A percentile compares a stretch with the other conserved stretches of the same genome.
phyloP scores from a whole-genome alignment of 2,888 invertebrate species.

The Opisthograptis luteolata region DNA sequence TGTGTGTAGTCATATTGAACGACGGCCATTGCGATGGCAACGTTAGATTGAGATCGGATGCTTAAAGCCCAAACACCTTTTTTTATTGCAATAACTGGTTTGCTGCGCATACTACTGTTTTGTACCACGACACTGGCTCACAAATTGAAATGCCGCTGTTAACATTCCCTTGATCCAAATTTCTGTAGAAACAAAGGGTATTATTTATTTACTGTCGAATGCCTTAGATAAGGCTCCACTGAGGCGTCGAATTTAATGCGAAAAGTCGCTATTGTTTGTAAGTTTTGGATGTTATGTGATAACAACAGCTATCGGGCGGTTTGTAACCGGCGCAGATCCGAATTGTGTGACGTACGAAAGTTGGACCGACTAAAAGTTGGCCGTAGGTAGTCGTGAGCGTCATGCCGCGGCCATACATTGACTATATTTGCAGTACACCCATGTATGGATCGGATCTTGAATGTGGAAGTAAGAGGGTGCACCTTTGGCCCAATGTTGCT shows the following conservation, averaged over 20 bases:
- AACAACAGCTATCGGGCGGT: slow-evolving; percentile 13
- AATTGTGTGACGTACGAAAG: slow-evolving; percentile 31
- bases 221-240: background rate
- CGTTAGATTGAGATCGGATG: background rate
- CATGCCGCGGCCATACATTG: too few species aligned
- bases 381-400: slow-evolving; percentile 27
- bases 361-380: background rate
- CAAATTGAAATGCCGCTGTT: background rate
- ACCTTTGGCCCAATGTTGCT: too few species aligned
- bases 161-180: slow-evolving; percentile 15
- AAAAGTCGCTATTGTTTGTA: slow-evolving; percentile 3
- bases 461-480: too few species aligned
- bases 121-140: background rate
- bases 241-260: background rate
- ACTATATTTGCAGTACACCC: too few species aligned
- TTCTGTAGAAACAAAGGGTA: too few species aligned
- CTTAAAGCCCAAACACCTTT: background rate
- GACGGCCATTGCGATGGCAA: slow-evolving; percentile 11
- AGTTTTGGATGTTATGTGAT: slow-evolving; percentile 22
- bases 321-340: too few species aligned
- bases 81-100: background rate
- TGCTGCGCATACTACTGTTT: too few species aligned
- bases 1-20: slow-evolving; percentile 10
- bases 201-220: slow-evolving; percentile 1
- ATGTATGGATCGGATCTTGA: too few species aligned